Conservation (phyloP, 2,888 invertebrate genomes). For the Hirtodrosophila cameraria region DNA sequence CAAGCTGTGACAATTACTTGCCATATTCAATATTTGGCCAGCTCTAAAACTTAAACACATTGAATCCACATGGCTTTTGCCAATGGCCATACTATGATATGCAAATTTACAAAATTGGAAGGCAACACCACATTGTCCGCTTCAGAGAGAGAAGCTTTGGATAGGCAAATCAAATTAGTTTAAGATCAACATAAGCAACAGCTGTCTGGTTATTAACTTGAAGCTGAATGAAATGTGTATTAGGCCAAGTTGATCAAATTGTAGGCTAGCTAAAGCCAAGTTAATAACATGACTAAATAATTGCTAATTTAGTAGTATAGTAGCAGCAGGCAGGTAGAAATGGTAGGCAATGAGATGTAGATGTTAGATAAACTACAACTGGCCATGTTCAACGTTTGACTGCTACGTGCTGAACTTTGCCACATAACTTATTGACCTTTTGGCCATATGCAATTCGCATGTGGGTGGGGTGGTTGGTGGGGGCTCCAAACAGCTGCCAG, state of each 20-base stretch:
- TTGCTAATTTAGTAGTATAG: constrained; percentile 55
- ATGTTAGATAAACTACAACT: no score
- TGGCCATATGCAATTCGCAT: constrained; percentile 5
- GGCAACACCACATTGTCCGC: constrained; percentile 1
- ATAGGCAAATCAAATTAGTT: constrained; percentile 40
- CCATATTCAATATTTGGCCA: not conserved
- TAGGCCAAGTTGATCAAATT: constrained; percentile 42
- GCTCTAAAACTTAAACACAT: not conserved
- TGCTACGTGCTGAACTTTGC: constrained; percentile 51
- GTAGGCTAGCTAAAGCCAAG: constrained; percentile 36
- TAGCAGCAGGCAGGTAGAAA: not conserved
- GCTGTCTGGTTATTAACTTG: constrained; percentile 26
- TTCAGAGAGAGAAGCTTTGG: not conserved
- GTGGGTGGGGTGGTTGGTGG: constrained; percentile 3
- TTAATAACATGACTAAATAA: constrained; percentile 66
- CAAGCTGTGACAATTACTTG: not conserved
- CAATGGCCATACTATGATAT: not conserved
- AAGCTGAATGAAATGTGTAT: constrained; percentile 25
- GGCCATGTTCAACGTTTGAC: no score
- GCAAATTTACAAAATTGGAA: constrained; percentile 8
- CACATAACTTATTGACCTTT: constrained; percentile 60
- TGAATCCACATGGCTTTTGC: no score
- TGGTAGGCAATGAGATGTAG: no score
- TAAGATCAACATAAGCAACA: constrained; percentile 24
- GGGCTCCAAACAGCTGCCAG: constrained; percentile 35